Evolutionary conservation across 2,888 invertebrate species (phyloP).

Genomic region (Volucella inflata): DNA sequence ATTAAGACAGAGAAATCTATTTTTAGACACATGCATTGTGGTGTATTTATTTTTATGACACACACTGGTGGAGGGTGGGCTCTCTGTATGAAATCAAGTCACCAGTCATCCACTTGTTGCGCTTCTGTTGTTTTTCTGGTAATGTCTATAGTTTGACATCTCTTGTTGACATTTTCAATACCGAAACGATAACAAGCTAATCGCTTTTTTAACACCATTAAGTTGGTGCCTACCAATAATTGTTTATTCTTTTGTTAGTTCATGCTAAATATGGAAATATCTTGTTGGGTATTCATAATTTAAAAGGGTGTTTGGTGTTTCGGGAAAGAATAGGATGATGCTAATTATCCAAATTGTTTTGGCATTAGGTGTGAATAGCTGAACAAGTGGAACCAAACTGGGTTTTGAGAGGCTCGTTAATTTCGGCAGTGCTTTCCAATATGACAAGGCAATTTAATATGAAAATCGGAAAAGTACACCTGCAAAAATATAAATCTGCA

Average conservation of each 20-base stretch:
- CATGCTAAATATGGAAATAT: conserved; percentile 20
- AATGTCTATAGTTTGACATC: neutral
- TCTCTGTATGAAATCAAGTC: neutral
- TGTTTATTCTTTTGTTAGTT: conserved; percentile 27
- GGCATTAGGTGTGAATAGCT: too few species aligned
- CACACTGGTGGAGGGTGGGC: neutral
- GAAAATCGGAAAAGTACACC: too few species aligned
- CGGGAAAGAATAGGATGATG: neutral
- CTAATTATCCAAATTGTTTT: neutral
- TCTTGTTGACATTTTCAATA: conserved; percentile 17
- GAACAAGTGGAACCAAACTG: too few species aligned
- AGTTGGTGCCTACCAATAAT: neutral
- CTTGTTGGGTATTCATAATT: neutral
- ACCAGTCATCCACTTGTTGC: conserved; percentile 24
- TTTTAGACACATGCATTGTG: conserved; percentile 36
- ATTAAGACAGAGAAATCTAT: conserved; percentile 33
- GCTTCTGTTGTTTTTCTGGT: neutral
- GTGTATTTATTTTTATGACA: conserved; percentile 21
- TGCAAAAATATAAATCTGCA: too few species aligned
- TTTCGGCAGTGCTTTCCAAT: too few species aligned
- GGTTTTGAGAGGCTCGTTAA: too few species aligned
- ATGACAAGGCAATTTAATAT: too few species aligned
- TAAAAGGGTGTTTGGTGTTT: neutral
- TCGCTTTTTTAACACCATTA: conserved; percentile 28
- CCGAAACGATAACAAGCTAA: conserved; percentile 3